Evolutionary conservation across 2,797 vertebrate species (phyloP), one percentile per base, ranked within the genome.

Genomic region (Bovichtus diacanthus): DNA sequence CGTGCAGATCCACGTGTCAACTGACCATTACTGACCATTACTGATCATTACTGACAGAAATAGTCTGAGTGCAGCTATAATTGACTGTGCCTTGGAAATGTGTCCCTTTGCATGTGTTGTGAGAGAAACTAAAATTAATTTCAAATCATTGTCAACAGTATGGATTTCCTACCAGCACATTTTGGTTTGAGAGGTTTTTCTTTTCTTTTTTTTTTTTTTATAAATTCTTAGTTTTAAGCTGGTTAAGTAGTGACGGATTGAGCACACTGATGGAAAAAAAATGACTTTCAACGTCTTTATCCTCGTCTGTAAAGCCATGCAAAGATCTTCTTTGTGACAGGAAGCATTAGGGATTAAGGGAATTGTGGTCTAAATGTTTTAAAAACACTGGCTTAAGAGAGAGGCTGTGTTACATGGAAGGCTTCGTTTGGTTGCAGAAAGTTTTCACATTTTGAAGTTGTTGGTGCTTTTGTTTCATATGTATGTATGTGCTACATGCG

Each of bases 251-350:
- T 54, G 34, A 54, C 15, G 54, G 55, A 61, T 23, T 23, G 25
- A 58, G 44, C 1, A 6, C 50, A 44, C 21, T 2, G 19, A 18
- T n/a, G 36, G 34, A 46, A 55, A 12, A 55, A 12, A 34, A 34
- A 34, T 6, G 31, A 34, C 31, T 34, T 34, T 31, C 7, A 31
- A 47, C 41, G 0, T 29, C 50, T 46, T 41, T 15, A 66, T 81
- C 54, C 46, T 61, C 51, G 7, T 49, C 31, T 29, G 50, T 39
- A 54, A 80, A 59, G 53, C 50, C 43, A 13, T 43, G 59, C 29
- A 31, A 36, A 64, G 65, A 69, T 59, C 74, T 49, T 44, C 38
- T 62, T 63, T 72, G 34, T 49, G 27, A 51, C 38, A 46, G 41
- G 72, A 67, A 47, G 56, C 43, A 18, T 38, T 29, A 21, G 59